Evolutionary conservation across 2,888 invertebrate species (phyloP).

Genomic region (Neoascia interrupta): DNA sequence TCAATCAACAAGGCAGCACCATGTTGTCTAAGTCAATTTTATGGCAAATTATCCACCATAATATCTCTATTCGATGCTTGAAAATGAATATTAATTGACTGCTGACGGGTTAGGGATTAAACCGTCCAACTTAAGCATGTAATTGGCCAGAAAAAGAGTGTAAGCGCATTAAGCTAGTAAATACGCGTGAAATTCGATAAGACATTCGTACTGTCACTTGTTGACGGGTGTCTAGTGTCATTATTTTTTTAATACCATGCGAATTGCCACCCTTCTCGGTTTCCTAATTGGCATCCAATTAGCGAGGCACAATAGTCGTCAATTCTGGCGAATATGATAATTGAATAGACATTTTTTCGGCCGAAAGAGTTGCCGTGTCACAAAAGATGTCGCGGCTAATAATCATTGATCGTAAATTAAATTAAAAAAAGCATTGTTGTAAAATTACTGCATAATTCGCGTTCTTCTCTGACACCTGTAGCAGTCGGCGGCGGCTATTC

Average conservation of each 20-base stretch:
- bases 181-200: constrained; percentile 25
- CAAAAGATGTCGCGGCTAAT: too few relatives aligned
- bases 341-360: too few relatives aligned
- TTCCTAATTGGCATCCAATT: constrained; percentile 9
- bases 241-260: too few relatives aligned
- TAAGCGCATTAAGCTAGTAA: constrained; percentile 1
- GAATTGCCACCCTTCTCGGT: too few relatives aligned
- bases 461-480: too few relatives aligned
- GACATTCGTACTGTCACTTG: constrained; percentile 2
- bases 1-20: not conserved
- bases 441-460: too few relatives aligned
- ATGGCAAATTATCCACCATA: constrained; percentile 38
- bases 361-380: too few relatives aligned
- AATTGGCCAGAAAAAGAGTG: too few relatives aligned
- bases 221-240: not conserved
- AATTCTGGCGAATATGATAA: constrained; percentile 17
- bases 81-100: constrained; percentile 24
- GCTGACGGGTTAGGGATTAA: not conserved
- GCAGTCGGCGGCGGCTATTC: too few relatives aligned
- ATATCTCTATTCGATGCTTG: constrained; percentile 10
- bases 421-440: too few relatives aligned
- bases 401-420: too few relatives aligned
- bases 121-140: not conserved
- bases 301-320: not conserved
- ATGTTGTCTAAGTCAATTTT: constrained; percentile 29